Evolutionary conservation across 2,113 vertebrate species (phyloP), one percentile per base, ranked within the genome.

Genomic region (Thinocorus orbignyianus): DNA sequence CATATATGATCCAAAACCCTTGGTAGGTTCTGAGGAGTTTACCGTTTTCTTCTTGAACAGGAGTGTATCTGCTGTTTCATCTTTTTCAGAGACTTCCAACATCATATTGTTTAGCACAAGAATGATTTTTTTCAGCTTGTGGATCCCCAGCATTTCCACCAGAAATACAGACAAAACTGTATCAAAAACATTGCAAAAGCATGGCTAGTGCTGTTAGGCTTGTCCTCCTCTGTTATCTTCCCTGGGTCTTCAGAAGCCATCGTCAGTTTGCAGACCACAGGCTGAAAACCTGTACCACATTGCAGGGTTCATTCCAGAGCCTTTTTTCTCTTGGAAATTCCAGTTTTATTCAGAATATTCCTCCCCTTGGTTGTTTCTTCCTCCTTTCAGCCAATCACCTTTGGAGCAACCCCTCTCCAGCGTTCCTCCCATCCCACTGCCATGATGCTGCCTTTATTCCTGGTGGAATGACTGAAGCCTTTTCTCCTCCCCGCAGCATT

Each of bases 381-480:
- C 52, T 58, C 52, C 39, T 88, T 68, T 55, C 54, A 48, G 44
- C 2, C 2, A n/a, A 23, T n/a, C 18, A 65, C 44, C 73, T 70
- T 79, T 0, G 4, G 72, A 76, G 69, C 30, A 89, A 2, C 39
- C 37, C 72, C 58, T 82, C 41, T 57, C 46, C 79, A 66, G 60
- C 46, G 0, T 94, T 93, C 57, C 80, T 94, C 24, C 80, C 82
- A 46, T 90, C 95, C 77, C 86, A 37, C 35, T 88, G 86, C 83
- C 69, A 25, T 91, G 65, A 86, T 86, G 74, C 90, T 76, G 82
- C 88, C 77, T 86, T 96, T 92, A 83, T 90, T 95, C 77, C 54
- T 86, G 92, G 81, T 80, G 2, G 0, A 6, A 60, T 93, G 81
- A 52, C 90, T 9, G 31, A 49, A 69, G 69, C 68, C 46, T 68